These are phyloP conservation scores for Linyphia triangularis DNA, from an alignment of 2,888 invertebrate species.

Conservation along the genomic window DNA sequence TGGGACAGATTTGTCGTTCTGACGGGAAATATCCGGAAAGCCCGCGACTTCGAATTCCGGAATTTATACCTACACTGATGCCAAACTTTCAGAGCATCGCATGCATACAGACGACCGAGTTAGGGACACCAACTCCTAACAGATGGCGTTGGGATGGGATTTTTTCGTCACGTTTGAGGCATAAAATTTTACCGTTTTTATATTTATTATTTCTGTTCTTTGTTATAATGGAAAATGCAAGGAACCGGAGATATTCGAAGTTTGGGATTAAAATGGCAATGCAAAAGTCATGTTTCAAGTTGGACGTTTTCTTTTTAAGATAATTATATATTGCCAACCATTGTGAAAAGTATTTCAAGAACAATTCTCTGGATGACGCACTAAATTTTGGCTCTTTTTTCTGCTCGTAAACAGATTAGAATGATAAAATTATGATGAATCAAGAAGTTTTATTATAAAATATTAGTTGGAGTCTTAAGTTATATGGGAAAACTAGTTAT, in stretches of 20 bases:
- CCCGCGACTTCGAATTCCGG: conserved; percentile 13
- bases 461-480: too few species aligned
- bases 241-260: neutral
- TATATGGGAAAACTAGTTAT: too few species aligned
- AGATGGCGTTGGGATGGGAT: conserved; percentile 46
- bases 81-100: conserved; percentile 30
- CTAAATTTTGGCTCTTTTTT: too few species aligned
- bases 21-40: conserved; percentile 26
- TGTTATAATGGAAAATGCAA: conserved; percentile 25
- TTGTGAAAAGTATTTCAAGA: too few species aligned
- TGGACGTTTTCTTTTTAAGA: too few species aligned
- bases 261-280: neutral
- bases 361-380: too few species aligned
- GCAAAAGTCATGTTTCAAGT: too few species aligned
- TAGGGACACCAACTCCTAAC: conserved; percentile 25
- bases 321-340: too few species aligned
- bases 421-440: too few species aligned
- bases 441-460: too few species aligned
- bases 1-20: neutral
- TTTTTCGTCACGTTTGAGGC: conserved; percentile 54
- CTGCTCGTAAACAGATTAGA: too few species aligned
- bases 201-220: neutral
- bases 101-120: conserved; percentile 57
- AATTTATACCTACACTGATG: conserved; percentile 45
- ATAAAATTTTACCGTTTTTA: conserved; percentile 37